Evolutionary conservation across 2,113 vertebrate species (phyloP), one percentile per base, ranked within the genome.

Genomic region (Aegithalos caudatus): DNA sequence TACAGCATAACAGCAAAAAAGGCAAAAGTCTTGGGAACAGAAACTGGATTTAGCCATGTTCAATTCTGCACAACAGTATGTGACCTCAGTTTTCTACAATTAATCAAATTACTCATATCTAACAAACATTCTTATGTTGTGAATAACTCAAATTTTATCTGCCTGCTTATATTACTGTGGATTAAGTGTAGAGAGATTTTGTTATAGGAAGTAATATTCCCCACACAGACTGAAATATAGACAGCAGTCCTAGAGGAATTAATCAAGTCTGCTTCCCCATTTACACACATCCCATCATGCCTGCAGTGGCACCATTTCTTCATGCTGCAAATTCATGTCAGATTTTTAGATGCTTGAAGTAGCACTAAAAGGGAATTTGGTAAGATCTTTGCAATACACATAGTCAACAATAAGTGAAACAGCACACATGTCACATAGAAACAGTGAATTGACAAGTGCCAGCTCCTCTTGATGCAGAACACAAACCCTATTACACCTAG

Each of bases 1-100:
- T 53, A 83, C 54, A 95, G 70, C 79, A 80, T 54, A 94, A 89
- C 56, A 81, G 51, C 62, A 92, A 91, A 91, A 91, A 95, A 88
- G 60, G 38, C 81, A 47, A 83, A 64, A 66, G 42, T 88, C 83
- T 88, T 71, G 40, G 51, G 73, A 96, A 90, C 42, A 90, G 45
- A 90, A 93, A 86, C 44, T 37, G 37, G 9, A 60, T 93, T 94
- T 81, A 92, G 78, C 85, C 56, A 71, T 40, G 38, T 56, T 61
- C 51, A 71, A 45, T 78, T 94, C 28, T 85, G 74, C 44, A 56
- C 60, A 95, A 69, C 37, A 82, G 57, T 65, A 85, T 0, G 0
- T 29, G 51, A 96, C 37, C 77, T 80, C 29, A 33, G n/a, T 86
- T 80, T 95, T 66, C 60, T 44, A 73, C 33, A 87, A 73, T 76